Evolutionary conservation across 2,797 vertebrate genomes (phyloP), one percentile per base, ranked within the genome.

Genomic region (Syngnathus acus): DNA sequence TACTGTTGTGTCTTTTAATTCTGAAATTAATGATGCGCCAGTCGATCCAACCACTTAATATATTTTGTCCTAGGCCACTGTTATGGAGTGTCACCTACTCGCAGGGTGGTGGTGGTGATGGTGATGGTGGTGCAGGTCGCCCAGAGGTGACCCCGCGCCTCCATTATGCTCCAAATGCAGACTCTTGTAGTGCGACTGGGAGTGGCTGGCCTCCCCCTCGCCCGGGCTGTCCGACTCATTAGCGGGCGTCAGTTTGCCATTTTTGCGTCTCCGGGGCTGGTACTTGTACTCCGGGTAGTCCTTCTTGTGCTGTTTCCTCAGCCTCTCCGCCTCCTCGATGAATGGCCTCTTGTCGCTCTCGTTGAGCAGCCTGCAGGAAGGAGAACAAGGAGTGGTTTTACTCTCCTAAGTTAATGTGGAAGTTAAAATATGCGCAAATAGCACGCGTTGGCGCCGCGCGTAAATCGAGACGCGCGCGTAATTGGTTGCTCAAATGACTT

Each of bases 231-330:
- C 88, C 0, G 90, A 84, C 79, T 99, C 97, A 16, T 66, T 79
- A 0, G 92, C 89, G 59, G 94, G 79, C 1, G 92, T 86, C 0
- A 94, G 93, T 80, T 99, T 99, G 76, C 97, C 95, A 0, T 98
- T 98, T 90, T 99, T 99, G 84, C 97, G 92, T 68, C 97, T 87
- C 51, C 97, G 93, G 1, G 97, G 97, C 86, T 99, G 97, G 86
- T 99, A 99, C 85, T 99, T 99, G 89, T 99, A 99, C 75, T 99
- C 97, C 0, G 97, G 97, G 65, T 99, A 95, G 88, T 99, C 97
- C 78, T 98, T 98, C 90, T 99, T 99, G 85, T 99, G 97, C 86
- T 99, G 97, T 87, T 98, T 98, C 71, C 97, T 91, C 85, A 99
- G 91, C 71, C 97, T 82, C 87, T 99, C 97, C 0, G 97, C 97